Evolutionary conservation across 2,113 vertebrate genomes (phyloP), one percentile per base, ranked within the genome.

Genomic region (Galemys pyrenaicus): DNA sequence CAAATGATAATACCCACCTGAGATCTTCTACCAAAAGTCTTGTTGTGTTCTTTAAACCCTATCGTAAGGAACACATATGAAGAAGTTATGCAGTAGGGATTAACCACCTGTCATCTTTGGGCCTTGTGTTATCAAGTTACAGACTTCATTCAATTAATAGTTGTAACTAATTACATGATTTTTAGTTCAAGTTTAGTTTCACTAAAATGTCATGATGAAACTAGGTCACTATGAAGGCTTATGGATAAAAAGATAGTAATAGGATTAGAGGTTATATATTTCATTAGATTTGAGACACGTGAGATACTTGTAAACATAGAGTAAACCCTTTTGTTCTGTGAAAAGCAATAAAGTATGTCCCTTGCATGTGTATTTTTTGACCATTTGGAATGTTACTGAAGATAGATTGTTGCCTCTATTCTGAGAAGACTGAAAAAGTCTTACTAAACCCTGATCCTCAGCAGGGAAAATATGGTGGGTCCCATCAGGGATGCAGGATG

Each of bases 91-190:
- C 24, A 44, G 35, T 24, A 46, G 46, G 58, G 77, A 94, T 96
- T 94, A 96, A 73, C 90, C 94, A 96, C 90, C 83, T 95, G 92
- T 93, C 75, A 82, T 82, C 56, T 95, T 9, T 24, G 17, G 79
- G 54, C 81, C 92, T 75, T 13, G 51, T 4, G 11, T 64, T 77
- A 95, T 87, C 95, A 90, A 92, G 81, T 92, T 93, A 84, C 84
- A 95, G 41, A 30, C 73, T 70, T 77, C 46, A 93, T 77, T 94
- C 67, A 67, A 51, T 73, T 71, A 92, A 65, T 32, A 92, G 67
- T 81, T 95, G 35, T 62, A 89, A 92, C 77, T 87, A 92, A 95
- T 92, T 80, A 95, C 26, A 71, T 84, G 85, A 92, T 84, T 81
- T 89, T 83, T 79, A 51, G 49, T 94, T 80, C 79, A 94, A 91